phyloP scores from a whole-genome alignment of 2,113 vertebrate genomes.

The Astur gentilis region DNA sequence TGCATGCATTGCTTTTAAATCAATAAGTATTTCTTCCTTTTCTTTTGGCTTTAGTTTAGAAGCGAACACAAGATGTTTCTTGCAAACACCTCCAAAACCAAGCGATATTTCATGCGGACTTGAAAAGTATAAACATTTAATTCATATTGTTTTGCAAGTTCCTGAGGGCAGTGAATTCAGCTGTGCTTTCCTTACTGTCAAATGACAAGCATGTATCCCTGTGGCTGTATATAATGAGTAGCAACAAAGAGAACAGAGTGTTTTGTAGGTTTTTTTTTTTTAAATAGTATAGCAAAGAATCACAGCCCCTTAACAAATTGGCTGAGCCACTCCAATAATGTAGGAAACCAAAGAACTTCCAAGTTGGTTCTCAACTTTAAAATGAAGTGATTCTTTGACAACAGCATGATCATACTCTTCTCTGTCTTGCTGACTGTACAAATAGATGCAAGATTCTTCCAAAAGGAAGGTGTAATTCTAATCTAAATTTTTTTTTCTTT shows the following conservation, averaged over 20 bases:
- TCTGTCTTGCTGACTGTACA: background rate
- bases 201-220: slow-evolving; percentile 1
- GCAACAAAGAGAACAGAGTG: background rate
- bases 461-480: background rate
- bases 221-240: slow-evolving; percentile 19
- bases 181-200: background rate
- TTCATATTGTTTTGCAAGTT: background rate
- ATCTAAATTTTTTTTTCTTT: fast-evolving
- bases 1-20: background rate
- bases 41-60: background rate
- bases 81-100: slow-evolving; percentile 5
- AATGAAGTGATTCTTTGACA: background rate
- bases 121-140: background rate
- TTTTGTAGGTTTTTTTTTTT: background rate
- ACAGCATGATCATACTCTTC: background rate
- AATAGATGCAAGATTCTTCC: background rate
- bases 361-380: background rate
- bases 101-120: background rate
- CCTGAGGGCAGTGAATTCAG: slow-evolving; percentile 2
- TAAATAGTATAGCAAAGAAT: background rate
- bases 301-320: background rate
- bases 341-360: background rate
- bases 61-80: background rate
- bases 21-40: background rate
- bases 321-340: background rate